These are phyloP conservation scores for Odontesthes bonariensis DNA, from an alignment of 2,113 vertebrate genomes.

Conservation along the genomic window DNA sequence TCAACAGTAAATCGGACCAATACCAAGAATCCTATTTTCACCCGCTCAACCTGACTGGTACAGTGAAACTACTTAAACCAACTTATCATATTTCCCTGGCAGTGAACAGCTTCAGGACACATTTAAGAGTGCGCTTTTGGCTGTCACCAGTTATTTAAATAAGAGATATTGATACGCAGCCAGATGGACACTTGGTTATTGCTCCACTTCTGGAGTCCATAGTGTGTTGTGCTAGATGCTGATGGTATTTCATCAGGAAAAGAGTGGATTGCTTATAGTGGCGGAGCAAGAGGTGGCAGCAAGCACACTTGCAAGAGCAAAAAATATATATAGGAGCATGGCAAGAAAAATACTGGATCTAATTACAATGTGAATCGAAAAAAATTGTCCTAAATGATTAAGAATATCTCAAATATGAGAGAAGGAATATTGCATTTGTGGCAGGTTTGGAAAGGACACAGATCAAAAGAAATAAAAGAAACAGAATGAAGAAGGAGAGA, in stretches of 20 bases:
- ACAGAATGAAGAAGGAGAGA: neutral
- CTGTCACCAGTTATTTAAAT: constrained; percentile 46
- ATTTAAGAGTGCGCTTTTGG: constrained; percentile 29
- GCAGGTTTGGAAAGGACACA: neutral
- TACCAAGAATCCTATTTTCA: constrained; percentile 92
- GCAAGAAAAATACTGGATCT: too few species aligned
- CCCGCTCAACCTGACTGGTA: constrained; percentile 90
- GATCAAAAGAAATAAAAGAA: neutral
- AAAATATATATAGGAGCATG: neutral
- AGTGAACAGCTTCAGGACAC: constrained; percentile 20
- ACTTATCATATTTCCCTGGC: neutral
- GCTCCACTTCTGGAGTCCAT: constrained; percentile 5
- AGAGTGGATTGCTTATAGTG: neutral
- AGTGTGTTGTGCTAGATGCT: constrained; percentile 32
- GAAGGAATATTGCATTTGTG: neutral
- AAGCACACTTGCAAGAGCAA: neutral
- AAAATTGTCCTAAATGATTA: neutral
- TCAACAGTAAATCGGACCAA: constrained; percentile 85
- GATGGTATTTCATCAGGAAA: constrained; percentile 26
- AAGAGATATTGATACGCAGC: constrained; percentile 49
- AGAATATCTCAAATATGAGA: neutral
- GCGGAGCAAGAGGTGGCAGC: neutral
- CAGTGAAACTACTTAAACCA: constrained; percentile 5
- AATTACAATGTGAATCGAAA: too few species aligned
- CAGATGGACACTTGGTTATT: constrained; percentile 40